Evolutionary conservation across 2,113 vertebrate species (phyloP), one percentile per base, ranked within the genome.

Genomic region (Rhea americana): DNA sequence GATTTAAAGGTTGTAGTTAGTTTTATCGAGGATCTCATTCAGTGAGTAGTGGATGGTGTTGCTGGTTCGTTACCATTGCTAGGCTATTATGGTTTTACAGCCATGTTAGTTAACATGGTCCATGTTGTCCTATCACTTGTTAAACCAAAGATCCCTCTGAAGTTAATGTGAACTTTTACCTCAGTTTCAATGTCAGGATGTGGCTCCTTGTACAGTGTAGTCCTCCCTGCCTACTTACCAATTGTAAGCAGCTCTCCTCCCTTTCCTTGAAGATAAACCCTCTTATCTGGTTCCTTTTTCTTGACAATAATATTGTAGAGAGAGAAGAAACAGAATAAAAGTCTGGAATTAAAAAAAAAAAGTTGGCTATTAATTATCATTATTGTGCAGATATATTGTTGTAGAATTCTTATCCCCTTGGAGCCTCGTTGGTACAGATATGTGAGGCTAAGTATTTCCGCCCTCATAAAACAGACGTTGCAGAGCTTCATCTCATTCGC

Each of bases 231-330:
- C 59, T 93, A 26, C 72, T 93, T 89, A 80, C 91, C 87, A 92
- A 95, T 96, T 96, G 91, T 96, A 83, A 47, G 2, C 68, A 78
- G 89, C 79, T 94, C 95, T 96, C 95, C 96, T 96, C 96, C 95
- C 95, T 96, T 96, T 96, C 96, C 96, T 94, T 19, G 89, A 85
- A 95, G 95, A 96, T 96, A 96, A 96, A 96, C 82, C 79, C 87
- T 68, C 91, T 95, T 96, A 96, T 96, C 96, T 92, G 51, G 93
- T 96, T 96, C 91, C 91, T 96, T 94, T 95, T 91, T 82, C 82
- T 85, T 87, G 79, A 95, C 82, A 94, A 93, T 91, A 65, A 91
- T 91, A 83, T n/a, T 93, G 59, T 88, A 89, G 85, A 85, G 72
- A 83, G 76, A 95, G 68, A 92, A 94, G 67, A 94, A 95, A 96